These are phyloP conservation scores for Ptychochromis oligacanthus DNA, from an alignment of 2,113 vertebrate species.

Conservation along the genomic window DNA sequence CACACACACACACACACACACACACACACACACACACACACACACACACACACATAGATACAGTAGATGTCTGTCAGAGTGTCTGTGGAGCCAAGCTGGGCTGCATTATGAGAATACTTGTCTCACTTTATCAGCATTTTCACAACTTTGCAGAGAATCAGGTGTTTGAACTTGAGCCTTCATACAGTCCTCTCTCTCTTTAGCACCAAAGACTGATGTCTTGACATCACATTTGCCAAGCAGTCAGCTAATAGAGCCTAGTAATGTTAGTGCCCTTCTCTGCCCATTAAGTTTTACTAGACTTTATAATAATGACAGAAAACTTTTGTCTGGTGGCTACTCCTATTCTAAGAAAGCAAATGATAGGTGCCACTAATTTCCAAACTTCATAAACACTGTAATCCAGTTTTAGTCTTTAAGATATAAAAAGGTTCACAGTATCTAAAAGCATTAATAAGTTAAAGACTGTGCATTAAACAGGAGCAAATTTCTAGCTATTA, in stretches of 20 bases:
- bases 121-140: slow-evolving; percentile 38
- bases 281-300: slow-evolving; percentile 26
- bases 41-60: slow-evolving; percentile 16
- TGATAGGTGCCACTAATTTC: not conserved
- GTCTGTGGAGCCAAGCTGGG: slow-evolving; percentile 1
- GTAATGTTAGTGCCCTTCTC: not conserved
- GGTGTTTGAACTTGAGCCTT: slow-evolving; percentile 28
- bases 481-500: not conserved
- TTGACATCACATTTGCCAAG: slow-evolving; percentile 16
- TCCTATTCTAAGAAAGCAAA: not conserved
- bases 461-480: not conserved
- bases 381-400: not conserved
- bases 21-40: slow-evolving; percentile 13
- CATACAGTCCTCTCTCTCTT: slow-evolving; percentile 3
- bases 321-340: not conserved
- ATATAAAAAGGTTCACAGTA: not conserved
- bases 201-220: slow-evolving; percentile 3
- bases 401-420: not conserved
- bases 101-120: slow-evolving; percentile 29
- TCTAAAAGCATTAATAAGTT: not conserved
- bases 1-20: slow-evolving; percentile 17
- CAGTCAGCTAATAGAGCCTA: not conserved
- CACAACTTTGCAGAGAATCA: slow-evolving; percentile 29
- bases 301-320: slow-evolving; percentile 11
- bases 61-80: not conserved